Base-by-base conservation (phyloP, 1,140 invertebrate genomes). In the Probaryconus sp. region DNA sequence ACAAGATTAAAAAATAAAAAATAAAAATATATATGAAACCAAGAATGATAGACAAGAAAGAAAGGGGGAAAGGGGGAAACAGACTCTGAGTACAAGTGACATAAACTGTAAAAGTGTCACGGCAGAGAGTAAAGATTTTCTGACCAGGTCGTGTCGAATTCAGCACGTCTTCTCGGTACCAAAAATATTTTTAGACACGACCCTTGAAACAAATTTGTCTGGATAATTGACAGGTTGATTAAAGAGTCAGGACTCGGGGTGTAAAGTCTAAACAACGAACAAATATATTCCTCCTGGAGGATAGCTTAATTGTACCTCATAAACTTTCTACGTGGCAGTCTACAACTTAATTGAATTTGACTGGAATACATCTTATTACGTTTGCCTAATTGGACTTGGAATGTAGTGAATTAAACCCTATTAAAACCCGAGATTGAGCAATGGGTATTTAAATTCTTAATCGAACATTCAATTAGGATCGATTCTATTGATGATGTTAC, bases 31-130 rank as follows among this genome's bases (percentile, higher is more conserved):
- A 3, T 20, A 55, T 21, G 2, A 28, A 47, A 48, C n/a, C n/a
- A 40, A 43, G 2, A 50, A 16, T 10, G 37, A 43, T 10, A 28
- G 47, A 37, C 63, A 53, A 21, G 10, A 18, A 40, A 5, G 24
- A 42, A 13, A 60, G 16, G 21, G 16, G 47, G 55, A 50, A 33
- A 10, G 21, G 26, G 18, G 14, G 11, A 18, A 43, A 45, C 35
- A 42, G 47, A 31, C 56, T 45, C n/a, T n/a, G n/a, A n/a, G n/a
- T 45, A 74, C 69, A 58, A 48, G 64, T 72, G 63, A 77, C 78
- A 79, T 80, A 79, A 83, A 79, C 56, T 64, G 5, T 53, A n/a
- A 9, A 61, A 48, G 43, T 79, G 80, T n/a, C 76, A 81, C 30
- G 76, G 64, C 28, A 73, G 69, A 51, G 48, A 71, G 73, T 47